Conservation (phyloP, 2,797 vertebrate genomes). For the Alauda arvensis region DNA sequence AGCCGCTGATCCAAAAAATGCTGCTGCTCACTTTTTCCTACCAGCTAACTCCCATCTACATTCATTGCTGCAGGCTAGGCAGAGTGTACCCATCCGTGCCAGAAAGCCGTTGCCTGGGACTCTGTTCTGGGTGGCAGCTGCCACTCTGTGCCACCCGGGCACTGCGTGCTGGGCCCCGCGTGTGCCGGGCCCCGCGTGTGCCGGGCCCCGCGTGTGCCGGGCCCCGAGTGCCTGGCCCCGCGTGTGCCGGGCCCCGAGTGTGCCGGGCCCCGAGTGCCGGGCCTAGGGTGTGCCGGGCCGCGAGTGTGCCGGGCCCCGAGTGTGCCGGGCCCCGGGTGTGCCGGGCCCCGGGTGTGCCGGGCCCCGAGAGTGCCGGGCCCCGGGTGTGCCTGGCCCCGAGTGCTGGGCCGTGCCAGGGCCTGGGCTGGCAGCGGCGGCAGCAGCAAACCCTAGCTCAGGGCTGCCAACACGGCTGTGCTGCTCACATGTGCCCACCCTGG, state of each 20-base stretch:
- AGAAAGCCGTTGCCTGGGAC: not conserved
- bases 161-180: not conserved
- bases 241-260: not conserved
- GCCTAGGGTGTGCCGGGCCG: too few species aligned
- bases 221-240: not conserved
- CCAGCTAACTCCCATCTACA: not conserved
- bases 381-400: too few species aligned
- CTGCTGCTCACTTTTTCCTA: constrained; percentile 9
- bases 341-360: too few species aligned
- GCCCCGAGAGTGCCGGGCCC: too few species aligned
- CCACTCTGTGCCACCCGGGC: fast-evolving
- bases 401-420: too few species aligned
- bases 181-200: not conserved
- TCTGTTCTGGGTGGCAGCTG: not conserved
- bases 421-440: not conserved
- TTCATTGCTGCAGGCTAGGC: not conserved
- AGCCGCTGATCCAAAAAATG: not conserved
- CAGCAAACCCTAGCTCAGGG: not conserved
- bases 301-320: too few species aligned
- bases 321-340: too few species aligned
- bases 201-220: not conserved
- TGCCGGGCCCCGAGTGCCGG: not conserved
- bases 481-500: not conserved
- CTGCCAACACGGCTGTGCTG: not conserved
- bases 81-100: not conserved